Evolutionary conservation across 1,140 invertebrate genomes (phyloP).

Genomic region (Drosophila navojoa): DNA sequence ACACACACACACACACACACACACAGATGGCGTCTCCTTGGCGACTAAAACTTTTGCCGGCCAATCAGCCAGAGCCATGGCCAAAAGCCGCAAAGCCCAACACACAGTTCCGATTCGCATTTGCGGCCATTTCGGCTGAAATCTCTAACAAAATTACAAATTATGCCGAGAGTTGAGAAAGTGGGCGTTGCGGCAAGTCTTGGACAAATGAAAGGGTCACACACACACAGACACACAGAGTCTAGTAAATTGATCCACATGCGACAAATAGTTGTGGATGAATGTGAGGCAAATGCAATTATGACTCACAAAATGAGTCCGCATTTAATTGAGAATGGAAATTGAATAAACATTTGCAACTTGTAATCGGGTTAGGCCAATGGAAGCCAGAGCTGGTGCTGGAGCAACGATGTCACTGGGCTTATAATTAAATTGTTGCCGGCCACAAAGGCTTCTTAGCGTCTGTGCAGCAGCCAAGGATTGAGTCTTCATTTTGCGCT

Average conservation of each 20-base stretch:
- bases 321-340: conserved; percentile 77
- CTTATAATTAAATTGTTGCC: conserved; percentile 62
- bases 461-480: conserved; percentile 17
- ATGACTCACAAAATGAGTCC: conserved; percentile 22
- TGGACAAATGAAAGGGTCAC: conserved; percentile 49
- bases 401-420: neutral
- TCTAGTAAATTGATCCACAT: conserved; percentile 1
- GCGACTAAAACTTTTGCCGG: conserved; percentile 67
- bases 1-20: conserved; percentile 1
- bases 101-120: conserved; percentile 13
- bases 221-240: conserved; percentile 5
- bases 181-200: conserved; percentile 67
- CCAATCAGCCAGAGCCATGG: conserved; percentile 54
- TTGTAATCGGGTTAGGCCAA: conserved; percentile 60
- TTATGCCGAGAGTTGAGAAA: conserved; percentile 44
- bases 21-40: conserved; percentile 36
- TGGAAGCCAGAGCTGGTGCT: conserved; percentile 3
- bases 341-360: conserved; percentile 74
- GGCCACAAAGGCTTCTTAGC: conserved; percentile 44
- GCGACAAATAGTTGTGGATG: conserved; percentile 5
- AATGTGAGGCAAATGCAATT: conserved; percentile 61
- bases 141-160: conserved; percentile 46
- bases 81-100: conserved; percentile 35
- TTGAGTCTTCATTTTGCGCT: neutral
- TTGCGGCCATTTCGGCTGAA: conserved; percentile 39